Evolutionary conservation across 2,888 invertebrate genomes (phyloP).

Genomic region (Isotomurus palustris): DNA sequence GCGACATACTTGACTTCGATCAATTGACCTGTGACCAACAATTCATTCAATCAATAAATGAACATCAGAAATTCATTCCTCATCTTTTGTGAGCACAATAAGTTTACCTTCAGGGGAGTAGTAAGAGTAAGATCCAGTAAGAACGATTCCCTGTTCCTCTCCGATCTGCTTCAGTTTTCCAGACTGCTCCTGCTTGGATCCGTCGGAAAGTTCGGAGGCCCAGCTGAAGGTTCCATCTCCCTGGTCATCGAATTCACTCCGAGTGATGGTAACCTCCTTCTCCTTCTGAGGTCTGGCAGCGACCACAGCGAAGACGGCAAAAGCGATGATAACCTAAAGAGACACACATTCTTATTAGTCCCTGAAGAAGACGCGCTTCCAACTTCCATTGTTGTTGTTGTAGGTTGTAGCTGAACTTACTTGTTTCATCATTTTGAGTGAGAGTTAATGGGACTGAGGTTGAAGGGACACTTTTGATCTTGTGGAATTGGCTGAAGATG

Average conservation of each 20-base stretch:
- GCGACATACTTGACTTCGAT: conserved; percentile 10
- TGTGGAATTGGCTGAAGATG: no score
- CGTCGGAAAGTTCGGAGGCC: conserved; percentile 27
- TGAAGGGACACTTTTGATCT: no score
- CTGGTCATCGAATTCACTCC: conserved; percentile 25
- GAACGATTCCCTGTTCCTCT: conserved; percentile 49
- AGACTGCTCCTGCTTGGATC: conserved; percentile 22
- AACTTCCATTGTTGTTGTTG: no score
- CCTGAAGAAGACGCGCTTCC: no score
- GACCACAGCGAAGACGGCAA: conserved; percentile 13
- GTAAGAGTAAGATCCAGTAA: conserved; percentile 22
- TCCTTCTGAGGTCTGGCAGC: conserved; percentile 13
- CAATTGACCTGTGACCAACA: not conserved
- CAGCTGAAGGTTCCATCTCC: conserved; percentile 30
- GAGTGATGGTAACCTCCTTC: conserved; percentile 19
- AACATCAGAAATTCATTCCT: no score
- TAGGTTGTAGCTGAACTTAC: no score
- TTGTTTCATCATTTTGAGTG: no score
- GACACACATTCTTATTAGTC: no score
- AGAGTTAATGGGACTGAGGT: no score
- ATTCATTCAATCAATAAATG: not conserved
- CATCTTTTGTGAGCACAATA: no score
- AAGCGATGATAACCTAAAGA: conserved; percentile 14
- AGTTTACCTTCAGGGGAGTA: conserved; percentile 10
- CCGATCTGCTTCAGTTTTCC: conserved; percentile 56